phyloP scores from a whole-genome alignment of 2,888 invertebrate genomes.

The Omphaloscelis lunosa region DNA sequence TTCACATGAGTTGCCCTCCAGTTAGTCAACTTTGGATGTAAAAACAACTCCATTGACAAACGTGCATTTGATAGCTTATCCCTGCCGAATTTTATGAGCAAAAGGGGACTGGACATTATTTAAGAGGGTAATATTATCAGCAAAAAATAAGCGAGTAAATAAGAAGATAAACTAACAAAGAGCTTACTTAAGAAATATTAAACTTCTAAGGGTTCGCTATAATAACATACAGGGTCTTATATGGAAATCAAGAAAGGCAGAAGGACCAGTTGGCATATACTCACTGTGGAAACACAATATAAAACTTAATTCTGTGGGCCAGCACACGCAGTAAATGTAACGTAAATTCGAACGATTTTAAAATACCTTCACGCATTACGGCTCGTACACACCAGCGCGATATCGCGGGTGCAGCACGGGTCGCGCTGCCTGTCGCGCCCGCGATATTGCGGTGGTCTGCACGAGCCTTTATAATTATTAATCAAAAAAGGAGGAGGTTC shows the following conservation, averaged over 20 bases:
- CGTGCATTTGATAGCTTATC: slow-evolving; percentile 5
- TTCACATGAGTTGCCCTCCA: neutral
- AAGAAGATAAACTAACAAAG: slow-evolving; percentile 51
- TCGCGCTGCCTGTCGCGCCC: too few relatives aligned
- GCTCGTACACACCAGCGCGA: too few relatives aligned
- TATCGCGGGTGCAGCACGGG: too few relatives aligned
- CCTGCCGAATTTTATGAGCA: slow-evolving; percentile 17
- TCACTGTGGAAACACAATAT: too few relatives aligned
- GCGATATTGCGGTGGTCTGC: too few relatives aligned
- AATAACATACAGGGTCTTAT: slow-evolving; percentile 37
- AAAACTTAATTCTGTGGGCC: too few relatives aligned
- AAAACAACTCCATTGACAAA: neutral
- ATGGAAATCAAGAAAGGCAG: neutral
- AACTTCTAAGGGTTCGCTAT: slow-evolving; percentile 47
- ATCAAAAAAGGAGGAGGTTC: too few relatives aligned
- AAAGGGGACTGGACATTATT: slow-evolving; percentile 14
- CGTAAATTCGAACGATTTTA: too few relatives aligned
- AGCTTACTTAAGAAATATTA: slow-evolving; percentile 47
- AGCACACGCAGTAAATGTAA: too few relatives aligned
- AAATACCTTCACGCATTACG: too few relatives aligned
- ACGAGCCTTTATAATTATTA: too few relatives aligned
- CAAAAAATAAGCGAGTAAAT: slow-evolving; percentile 46
- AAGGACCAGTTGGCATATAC: neutral
- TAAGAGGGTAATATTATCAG: slow-evolving; percentile 36
- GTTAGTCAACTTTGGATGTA: neutral